Percentiles rank a stretch among this genome's conserved stretches.
These are phyloP conservation scores for Phataginus tricuspis DNA, from an alignment of 2,797 vertebrate genomes.

Conservation along the genomic window DNA sequence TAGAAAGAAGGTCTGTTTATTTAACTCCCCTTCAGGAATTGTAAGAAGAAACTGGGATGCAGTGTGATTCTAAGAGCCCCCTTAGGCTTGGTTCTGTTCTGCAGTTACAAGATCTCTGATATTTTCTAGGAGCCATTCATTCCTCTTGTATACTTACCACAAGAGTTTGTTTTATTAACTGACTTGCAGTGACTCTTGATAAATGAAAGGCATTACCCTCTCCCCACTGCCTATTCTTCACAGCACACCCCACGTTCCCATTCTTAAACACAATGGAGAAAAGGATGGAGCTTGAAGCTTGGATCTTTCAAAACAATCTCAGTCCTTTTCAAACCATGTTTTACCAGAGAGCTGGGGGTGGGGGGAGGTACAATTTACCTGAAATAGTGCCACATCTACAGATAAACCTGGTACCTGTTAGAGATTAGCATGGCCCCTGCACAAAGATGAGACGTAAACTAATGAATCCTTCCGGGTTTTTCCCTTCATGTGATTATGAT, in stretches of 20 bases:
- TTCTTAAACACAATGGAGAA: neutral
- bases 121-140: neutral
- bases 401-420: neutral
- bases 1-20: neutral
- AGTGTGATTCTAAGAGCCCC: neutral
- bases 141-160: neutral
- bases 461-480: accelerated
- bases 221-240: neutral
- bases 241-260: neutral
- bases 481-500: neutral
- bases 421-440: neutral
- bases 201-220: neutral
- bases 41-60: neutral
- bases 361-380: neutral
- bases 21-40: neutral
- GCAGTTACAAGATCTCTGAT: neutral
- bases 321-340: neutral
- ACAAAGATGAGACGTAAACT: neutral
- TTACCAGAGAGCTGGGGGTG: neutral
- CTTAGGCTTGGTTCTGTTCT: neutral
- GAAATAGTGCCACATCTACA: neutral
- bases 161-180: neutral
- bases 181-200: neutral
- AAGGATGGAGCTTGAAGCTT: neutral
- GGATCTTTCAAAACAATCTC: neutral